Evolutionary conservation across 2,113 vertebrate species (phyloP).

Genomic region (Solenodon paradoxus): DNA sequence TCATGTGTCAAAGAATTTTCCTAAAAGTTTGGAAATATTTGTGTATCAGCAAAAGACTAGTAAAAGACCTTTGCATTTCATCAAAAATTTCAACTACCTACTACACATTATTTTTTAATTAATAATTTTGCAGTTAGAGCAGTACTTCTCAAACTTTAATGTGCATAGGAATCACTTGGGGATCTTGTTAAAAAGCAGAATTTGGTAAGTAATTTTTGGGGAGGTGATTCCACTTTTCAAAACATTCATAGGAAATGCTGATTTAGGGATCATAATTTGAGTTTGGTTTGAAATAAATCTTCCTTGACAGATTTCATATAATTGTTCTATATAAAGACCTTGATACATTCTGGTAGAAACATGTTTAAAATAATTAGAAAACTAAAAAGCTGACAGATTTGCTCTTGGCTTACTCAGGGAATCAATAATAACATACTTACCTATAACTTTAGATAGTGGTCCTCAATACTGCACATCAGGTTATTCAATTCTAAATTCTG

Average conservation of each 20-base stretch:
- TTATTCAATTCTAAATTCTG: background rate
- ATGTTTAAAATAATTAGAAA: background rate
- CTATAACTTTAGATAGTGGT: background rate
- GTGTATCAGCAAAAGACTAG: background rate
- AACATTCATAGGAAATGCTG: background rate
- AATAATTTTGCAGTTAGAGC: background rate
- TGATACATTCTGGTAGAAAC: background rate
- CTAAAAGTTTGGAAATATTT: background rate
- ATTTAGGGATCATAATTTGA: background rate
- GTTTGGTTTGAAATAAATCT: background rate
- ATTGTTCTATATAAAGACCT: background rate
- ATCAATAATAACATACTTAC: background rate
- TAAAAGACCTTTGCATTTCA: background rate
- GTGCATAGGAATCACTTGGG: no score
- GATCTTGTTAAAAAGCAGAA: slow-evolving; percentile 38
- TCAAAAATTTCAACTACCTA: background rate
- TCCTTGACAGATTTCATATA: background rate
- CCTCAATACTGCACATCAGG: background rate
- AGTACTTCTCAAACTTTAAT: no score
- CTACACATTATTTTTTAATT: background rate
- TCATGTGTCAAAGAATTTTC: background rate
- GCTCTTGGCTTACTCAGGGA: background rate
- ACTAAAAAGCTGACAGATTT: background rate
- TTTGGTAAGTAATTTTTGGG: background rate
- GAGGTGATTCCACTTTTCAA: background rate